Conservation (phyloP, 2,113 vertebrate species). For the Onychorhynchus coronatus region DNA sequence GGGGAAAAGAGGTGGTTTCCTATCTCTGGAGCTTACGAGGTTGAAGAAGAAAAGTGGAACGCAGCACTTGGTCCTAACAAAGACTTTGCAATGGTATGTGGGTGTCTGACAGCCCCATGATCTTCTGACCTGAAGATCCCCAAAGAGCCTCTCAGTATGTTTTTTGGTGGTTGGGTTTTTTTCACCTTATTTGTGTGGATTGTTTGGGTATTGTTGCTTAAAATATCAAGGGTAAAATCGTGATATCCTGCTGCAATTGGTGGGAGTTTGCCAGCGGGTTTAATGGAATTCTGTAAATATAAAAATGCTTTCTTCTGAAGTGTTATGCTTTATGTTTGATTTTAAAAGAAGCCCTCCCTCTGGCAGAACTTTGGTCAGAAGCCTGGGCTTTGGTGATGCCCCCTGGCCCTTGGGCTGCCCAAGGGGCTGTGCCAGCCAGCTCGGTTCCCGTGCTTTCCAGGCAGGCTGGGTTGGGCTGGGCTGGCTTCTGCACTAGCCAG, state of each 20-base stretch:
- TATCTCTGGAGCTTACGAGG: not conserved
- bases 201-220: not conserved
- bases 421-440: not conserved
- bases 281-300: not conserved
- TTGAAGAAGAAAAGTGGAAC: not conserved
- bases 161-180: not conserved
- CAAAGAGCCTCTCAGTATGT: not conserved
- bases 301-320: not conserved
- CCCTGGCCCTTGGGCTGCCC: accelerated
- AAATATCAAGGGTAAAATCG: not conserved
- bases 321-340: not conserved
- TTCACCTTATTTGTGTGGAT: not conserved
- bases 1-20: not conserved
- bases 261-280: not conserved
- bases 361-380: not conserved
- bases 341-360: not conserved
- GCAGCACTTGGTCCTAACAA: not conserved
- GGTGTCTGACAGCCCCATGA: not conserved
- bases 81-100: slow-evolving; percentile 18
- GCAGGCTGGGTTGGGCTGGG: not conserved
- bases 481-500: not conserved
- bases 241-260: not conserved
- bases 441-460: not conserved
- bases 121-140: not conserved
- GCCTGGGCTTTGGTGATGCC: not conserved